Evolutionary conservation across 2,797 vertebrate species (phyloP).

Genomic region (Pseudocheirus occidentalis): DNA sequence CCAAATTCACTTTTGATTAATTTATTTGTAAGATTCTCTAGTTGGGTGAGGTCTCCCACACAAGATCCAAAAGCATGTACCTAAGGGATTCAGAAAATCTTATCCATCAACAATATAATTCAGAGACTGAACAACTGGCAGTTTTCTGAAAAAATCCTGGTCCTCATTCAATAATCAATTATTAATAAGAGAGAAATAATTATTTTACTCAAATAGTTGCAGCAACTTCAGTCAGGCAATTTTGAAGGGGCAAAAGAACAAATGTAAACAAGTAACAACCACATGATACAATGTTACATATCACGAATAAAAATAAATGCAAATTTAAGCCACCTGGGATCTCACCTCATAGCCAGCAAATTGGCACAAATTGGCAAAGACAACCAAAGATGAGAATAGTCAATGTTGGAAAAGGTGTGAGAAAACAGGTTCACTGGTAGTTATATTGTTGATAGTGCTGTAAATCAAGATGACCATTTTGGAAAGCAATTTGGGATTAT

Average conservation of each 20-base stretch:
- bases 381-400: neutral
- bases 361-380: neutral
- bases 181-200: neutral
- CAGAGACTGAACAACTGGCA: neutral
- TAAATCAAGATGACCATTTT: slow-evolving; percentile 70
- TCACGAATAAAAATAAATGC: neutral
- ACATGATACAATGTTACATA: neutral
- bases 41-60: neutral
- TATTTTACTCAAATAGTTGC: neutral
- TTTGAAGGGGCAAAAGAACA: neutral
- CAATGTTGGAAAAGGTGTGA: neutral
- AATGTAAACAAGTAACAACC: neutral
- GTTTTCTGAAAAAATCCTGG: neutral
- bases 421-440: slow-evolving; percentile 39
- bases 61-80: neutral
- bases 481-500: slow-evolving; percentile 72
- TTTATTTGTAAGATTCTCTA: neutral
- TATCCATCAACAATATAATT: neutral
- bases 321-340: neutral
- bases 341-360: neutral
- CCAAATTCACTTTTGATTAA: neutral
- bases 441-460: slow-evolving; percentile 45
- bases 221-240: neutral
- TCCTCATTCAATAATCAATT: neutral
- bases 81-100: neutral